Percentiles rank a stretch among this genome's conserved stretches.
phyloP scores from a whole-genome alignment of 1,140 invertebrate genomes.

The Drosophila orena region DNA sequence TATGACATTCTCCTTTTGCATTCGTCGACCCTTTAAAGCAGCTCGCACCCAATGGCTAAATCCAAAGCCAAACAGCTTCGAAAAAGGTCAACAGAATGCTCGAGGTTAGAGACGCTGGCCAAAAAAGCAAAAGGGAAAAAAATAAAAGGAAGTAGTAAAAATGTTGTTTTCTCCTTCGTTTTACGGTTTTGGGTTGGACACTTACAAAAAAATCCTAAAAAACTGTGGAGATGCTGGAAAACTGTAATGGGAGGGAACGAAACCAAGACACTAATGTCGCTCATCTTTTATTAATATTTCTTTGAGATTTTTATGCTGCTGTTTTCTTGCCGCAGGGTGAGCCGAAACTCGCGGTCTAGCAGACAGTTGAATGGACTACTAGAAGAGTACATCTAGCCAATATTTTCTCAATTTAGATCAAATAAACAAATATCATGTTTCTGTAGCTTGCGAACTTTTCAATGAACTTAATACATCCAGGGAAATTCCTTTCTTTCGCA shows the following conservation, averaged over 20 bases:
- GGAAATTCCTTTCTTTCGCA: background rate
- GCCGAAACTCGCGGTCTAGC: constrained; percentile 19
- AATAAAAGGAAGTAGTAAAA: constrained; percentile 75
- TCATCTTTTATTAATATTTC: constrained; percentile 83
- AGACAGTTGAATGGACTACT: constrained; percentile 52
- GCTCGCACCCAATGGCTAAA: constrained; percentile 46
- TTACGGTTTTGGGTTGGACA: constrained; percentile 76
- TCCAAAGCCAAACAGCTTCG: constrained; percentile 49
- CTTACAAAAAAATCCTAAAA: constrained; percentile 50
- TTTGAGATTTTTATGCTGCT: constrained; percentile 71
- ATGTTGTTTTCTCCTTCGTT: constrained; percentile 64
- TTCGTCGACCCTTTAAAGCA: constrained; percentile 68
- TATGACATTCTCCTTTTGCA: constrained; percentile 73
- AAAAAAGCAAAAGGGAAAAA: background rate
- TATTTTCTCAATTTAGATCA: background rate
- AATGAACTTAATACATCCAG: constrained; percentile 11
- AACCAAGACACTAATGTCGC: constrained; percentile 77
- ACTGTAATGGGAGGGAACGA: constrained; percentile 44
- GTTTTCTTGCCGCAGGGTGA: constrained; percentile 50
- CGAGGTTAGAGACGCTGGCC: constrained; percentile 60
- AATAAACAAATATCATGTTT: constrained; percentile 14
- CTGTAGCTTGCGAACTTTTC: constrained; percentile 4
- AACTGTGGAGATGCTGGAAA: constrained; percentile 3
- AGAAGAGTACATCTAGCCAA: too few relatives aligned
- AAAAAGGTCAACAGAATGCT: constrained; percentile 79